phyloP scores from a whole-genome alignment of 2,888 invertebrate species.

The Tineola bisselliella region DNA sequence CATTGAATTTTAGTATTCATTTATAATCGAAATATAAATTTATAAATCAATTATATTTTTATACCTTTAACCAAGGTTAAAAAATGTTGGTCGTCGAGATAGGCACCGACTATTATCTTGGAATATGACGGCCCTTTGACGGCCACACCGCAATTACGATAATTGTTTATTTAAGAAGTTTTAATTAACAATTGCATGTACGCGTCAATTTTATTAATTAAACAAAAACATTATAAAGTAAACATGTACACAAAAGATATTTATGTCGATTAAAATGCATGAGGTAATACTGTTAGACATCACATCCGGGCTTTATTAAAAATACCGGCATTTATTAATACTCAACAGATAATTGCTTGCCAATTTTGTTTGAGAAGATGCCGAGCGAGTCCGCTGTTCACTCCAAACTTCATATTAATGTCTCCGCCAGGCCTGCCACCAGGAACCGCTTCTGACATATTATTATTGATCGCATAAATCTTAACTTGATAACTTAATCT shows the following conservation, averaged over 20 bases:
- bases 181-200: conserved; percentile 10
- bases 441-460: conserved; percentile 26
- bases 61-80: not conserved
- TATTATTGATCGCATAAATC: conserved; percentile 41
- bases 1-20: not conserved
- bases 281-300: conserved; percentile 3
- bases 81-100: not conserved
- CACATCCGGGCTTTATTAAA: conserved; percentile 3
- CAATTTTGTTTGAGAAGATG: conserved; percentile 7
- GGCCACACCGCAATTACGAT: conserved; percentile 1
- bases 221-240: not conserved
- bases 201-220: conserved; percentile 4
- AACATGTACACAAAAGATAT: not conserved
- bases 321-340: not conserved
- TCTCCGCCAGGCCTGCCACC: conserved; percentile 18
- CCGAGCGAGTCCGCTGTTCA: not conserved
- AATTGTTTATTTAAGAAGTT: conserved; percentile 7
- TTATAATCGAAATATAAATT: not conserved
- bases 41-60: not conserved
- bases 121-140: conserved; percentile 8
- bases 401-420: conserved; percentile 20
- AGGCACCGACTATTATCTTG: conserved; percentile 6
- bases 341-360: conserved; percentile 1
- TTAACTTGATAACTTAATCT: conserved; percentile 46
- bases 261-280: conserved; percentile 1